Evolutionary conservation across 2,888 invertebrate species (phyloP).

Genomic region (Ormyrus thymus): DNA sequence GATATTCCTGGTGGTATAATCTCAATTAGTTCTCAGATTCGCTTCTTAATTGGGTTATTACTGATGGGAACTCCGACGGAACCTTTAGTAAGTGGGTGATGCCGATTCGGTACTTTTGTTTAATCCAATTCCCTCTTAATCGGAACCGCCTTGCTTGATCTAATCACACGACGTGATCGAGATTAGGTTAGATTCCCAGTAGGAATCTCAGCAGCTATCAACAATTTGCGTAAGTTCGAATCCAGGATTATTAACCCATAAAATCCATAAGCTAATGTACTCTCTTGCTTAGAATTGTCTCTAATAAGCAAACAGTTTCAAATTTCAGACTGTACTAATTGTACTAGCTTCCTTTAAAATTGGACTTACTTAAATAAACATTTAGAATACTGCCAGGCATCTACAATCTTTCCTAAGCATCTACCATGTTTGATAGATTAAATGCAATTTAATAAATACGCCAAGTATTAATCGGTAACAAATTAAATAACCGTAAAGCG

Average conservation of each 20-base stretch:
- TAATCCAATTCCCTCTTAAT: constrained; percentile 36
- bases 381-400: no score
- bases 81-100: constrained; percentile 19
- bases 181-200: constrained; percentile 19
- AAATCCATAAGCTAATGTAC: no score
- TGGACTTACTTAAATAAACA: no score
- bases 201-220: constrained; percentile 1
- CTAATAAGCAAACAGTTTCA: no score
- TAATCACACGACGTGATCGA: constrained; percentile 25
- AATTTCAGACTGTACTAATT: no score
- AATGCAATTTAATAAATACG: no score
- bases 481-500: no score
- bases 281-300: no score
- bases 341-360: no score
- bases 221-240: constrained; percentile 12
- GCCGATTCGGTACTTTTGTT: constrained; percentile 39
- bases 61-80: constrained; percentile 3
- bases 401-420: no score
- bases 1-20: constrained; percentile 7
- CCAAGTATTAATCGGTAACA: no score
- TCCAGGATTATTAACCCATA: neutral
- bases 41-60: constrained; percentile 33
- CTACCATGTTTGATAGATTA: no score
- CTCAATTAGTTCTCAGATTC: constrained; percentile 28
- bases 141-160: constrained; percentile 21